Evolutionary conservation across 1,140 invertebrate species (phyloP), one percentile per base, ranked within the genome.

Genomic region (Eurosta solidaginis): DNA sequence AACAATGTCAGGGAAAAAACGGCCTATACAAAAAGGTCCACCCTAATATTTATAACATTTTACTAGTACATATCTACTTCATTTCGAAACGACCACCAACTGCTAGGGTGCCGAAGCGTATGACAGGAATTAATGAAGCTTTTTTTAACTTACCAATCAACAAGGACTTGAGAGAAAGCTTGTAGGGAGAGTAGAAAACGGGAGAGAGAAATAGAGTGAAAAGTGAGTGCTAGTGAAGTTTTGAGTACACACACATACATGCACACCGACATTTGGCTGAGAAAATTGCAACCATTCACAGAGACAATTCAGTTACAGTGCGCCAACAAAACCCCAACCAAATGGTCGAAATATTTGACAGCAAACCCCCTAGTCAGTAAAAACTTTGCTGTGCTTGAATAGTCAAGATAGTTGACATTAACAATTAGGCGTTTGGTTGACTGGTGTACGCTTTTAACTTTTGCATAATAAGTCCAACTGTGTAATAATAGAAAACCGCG

Each of bases 271-370:
- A 44, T 12, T n/a, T n/a, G n/a, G n/a, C n/a, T n/a, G n/a, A 17
- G 59, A 33, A 40, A 68, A 68, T 40, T 68, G n/a, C 33, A 68
- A 42, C 27, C 59, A 68, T 68, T 68, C 59, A 68, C 40, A n/a
- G 33, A 2, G 59, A 68, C 59, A 17, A n/a, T 68, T 68, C 33
- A 68, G 59, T 68, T n/a, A n/a, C 33, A 68, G 59, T 68, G 59
- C 59, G 59, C 59, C 40, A 68, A 68, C 20, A 40, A n/a, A 33
- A 68, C 33, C n/a, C 59, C 29, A 68, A 40, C 33, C 33, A 68
- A 68, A 40, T 42, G 59, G 33, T 5, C 27, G n/a, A n/a, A n/a
- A 68, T 6, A 68, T 68, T 68, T 36, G 17, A 68, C 33, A 68
- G 22, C 33, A 33, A 68, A n/a, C n/a, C n/a, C n/a, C n/a, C n/a